phyloP scores from a whole-genome alignment of 2,113 vertebrate species.

The Sialia sialis region DNA sequence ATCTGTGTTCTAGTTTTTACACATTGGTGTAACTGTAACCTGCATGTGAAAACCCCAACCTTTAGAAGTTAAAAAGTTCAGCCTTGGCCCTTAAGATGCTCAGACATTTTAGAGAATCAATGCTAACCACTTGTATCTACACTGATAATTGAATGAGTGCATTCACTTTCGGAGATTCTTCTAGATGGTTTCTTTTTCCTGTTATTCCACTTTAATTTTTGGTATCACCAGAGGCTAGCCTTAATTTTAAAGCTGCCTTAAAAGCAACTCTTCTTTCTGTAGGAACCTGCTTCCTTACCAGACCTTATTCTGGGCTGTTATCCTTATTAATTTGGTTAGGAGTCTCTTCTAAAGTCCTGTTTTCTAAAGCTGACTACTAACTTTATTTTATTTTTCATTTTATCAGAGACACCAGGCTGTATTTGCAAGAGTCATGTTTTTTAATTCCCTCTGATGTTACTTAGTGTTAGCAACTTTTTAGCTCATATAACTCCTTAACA shows the following conservation, averaged over 20 bases:
- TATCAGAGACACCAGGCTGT: background rate
- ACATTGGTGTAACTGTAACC: too few species aligned
- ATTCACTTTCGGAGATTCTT: background rate
- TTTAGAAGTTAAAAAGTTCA: background rate
- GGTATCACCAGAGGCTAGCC: background rate
- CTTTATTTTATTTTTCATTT: background rate
- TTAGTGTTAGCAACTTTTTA: background rate
- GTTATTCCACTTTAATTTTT: background rate
- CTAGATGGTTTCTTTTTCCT: background rate
- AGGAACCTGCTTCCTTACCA: background rate
- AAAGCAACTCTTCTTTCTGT: background rate
- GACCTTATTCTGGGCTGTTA: background rate
- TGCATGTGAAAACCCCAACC: background rate
- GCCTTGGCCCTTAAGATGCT: background rate
- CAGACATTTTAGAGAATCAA: accelerated
- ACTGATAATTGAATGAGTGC: background rate
- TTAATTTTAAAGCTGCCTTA: background rate
- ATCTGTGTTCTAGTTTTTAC: background rate
- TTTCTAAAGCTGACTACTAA: background rate
- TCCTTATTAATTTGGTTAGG: background rate
- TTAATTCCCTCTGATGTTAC: background rate
- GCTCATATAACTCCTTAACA: background rate
- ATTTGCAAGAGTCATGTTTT: background rate
- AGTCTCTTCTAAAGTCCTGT: background rate
- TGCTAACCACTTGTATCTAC: background rate